Percentiles rank a stretch among this genome's conserved stretches.
Evolutionary conservation across 1,140 invertebrate species (phyloP).

Genomic region (Zaprionus inermis): DNA sequence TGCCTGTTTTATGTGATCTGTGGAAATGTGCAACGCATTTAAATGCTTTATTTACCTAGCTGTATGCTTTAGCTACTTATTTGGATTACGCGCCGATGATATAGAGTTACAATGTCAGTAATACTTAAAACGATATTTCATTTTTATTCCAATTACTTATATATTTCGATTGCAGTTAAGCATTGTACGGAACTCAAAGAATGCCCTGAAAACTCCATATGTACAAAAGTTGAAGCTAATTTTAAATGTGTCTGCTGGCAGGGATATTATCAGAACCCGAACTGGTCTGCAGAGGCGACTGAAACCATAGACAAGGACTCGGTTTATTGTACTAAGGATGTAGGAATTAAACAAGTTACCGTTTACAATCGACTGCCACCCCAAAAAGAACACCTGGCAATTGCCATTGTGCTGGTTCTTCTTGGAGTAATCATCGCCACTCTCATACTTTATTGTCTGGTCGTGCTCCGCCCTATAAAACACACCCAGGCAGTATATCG

Average conservation of each 20-base stretch:
- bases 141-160: neutral
- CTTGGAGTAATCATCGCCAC: constrained; percentile 37
- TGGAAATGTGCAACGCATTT: constrained; percentile 39
- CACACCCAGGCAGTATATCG: constrained; percentile 38
- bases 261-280: constrained; percentile 26
- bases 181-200: constrained; percentile 25
- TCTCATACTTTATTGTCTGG: constrained; percentile 37
- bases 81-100: constrained; percentile 8
- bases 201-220: constrained; percentile 38
- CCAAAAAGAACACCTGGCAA: constrained; percentile 25
- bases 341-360: constrained; percentile 27
- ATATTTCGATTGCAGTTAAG: constrained; percentile 24
- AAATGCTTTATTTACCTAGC: constrained; percentile 31
- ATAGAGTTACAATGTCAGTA: constrained; percentile 23
- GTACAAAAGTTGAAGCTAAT: constrained; percentile 19
- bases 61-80: constrained; percentile 8
- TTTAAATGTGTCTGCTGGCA: constrained; percentile 41
- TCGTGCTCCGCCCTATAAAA: constrained; percentile 40
- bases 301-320: constrained; percentile 25
- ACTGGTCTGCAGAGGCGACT: constrained; percentile 6
- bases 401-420: constrained; percentile 44
- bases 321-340: constrained; percentile 29
- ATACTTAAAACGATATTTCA: neutral
- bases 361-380: constrained; percentile 17
- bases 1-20: constrained; percentile 19